A percentile compares a stretch with the other conserved stretches of the same genome.
Evolutionary conservation across 2,888 invertebrate genomes (phyloP).

Genomic region (Chrysodeixis includens): DNA sequence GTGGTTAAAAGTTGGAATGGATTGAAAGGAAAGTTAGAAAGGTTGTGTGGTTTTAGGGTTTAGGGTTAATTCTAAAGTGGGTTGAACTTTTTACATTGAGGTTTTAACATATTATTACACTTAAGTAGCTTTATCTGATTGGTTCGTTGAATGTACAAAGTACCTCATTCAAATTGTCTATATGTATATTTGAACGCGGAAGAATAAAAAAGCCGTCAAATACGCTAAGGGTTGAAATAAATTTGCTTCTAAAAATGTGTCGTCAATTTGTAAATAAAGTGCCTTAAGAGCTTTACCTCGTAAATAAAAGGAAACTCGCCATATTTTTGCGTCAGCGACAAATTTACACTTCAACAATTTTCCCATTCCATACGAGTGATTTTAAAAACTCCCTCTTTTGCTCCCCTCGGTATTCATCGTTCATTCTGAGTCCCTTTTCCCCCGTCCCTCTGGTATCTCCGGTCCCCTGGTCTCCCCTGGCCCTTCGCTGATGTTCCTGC

Average conservation of each 20-base stretch:
- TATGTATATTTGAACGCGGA: no score
- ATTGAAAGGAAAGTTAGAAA: conserved; percentile 63
- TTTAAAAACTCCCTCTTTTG: conserved; percentile 58
- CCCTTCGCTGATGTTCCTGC: conserved; percentile 40
- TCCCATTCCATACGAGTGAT: conserved; percentile 60
- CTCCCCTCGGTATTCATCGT: conserved; percentile 64
- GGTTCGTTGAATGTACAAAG: no score
- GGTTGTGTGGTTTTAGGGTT: conserved; percentile 37
- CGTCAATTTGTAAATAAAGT: conserved; percentile 6
- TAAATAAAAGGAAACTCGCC: conserved; percentile 28
- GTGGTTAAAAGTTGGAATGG: conserved; percentile 62
- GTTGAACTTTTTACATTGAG: conserved; percentile 34
- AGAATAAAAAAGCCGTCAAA: no score
- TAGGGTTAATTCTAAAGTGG: conserved; percentile 47
- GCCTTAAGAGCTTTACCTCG: background rate
- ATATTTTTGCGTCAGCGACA: conserved; percentile 50
- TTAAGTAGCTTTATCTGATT: no score
- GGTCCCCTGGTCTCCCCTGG: conserved; percentile 16
- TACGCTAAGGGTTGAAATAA: no score
- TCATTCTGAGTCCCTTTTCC: conserved; percentile 43
- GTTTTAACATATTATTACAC: no score
- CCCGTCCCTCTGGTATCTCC: background rate
- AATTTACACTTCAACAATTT: conserved; percentile 64
- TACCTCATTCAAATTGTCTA: no score
- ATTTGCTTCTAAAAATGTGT: background rate